Evolutionary conservation across 2,113 vertebrate genomes (phyloP).

Genomic region (Phylloscopus whistleri): DNA sequence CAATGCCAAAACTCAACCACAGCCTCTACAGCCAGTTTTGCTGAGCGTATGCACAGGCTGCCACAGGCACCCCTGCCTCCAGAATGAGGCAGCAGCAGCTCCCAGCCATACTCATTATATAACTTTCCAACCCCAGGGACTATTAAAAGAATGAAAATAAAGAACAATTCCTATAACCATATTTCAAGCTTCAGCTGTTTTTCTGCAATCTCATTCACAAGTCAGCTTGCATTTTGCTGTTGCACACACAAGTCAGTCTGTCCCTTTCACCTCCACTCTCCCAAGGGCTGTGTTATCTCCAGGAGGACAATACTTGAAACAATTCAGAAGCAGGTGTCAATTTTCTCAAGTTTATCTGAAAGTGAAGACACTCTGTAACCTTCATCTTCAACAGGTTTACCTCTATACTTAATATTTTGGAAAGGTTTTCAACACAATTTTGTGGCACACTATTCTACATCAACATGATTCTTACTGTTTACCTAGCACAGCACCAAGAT

Average conservation of each 20-base stretch:
- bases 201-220: background rate
- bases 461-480: background rate
- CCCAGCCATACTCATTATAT: background rate
- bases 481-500: background rate
- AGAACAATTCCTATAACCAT: background rate
- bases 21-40: background rate
- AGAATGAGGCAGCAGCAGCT: background rate
- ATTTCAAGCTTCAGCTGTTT: conserved; percentile 36
- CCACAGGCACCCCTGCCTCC: background rate
- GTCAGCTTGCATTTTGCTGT: background rate
- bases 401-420: background rate
- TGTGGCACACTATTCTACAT: background rate
- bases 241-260: background rate
- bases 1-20: background rate
- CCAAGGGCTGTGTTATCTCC: background rate
- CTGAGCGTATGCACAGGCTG: background rate
- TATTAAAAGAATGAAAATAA: background rate
- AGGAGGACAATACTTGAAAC: background rate
- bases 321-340: conserved; percentile 10
- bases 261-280: background rate
- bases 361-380: background rate
- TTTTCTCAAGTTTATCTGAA: conserved; percentile 20
- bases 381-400: background rate
- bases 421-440: background rate
- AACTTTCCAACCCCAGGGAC: background rate